Evolutionary conservation across 2,113 vertebrate genomes (phyloP).

Genomic region (Pipa parva): DNA sequence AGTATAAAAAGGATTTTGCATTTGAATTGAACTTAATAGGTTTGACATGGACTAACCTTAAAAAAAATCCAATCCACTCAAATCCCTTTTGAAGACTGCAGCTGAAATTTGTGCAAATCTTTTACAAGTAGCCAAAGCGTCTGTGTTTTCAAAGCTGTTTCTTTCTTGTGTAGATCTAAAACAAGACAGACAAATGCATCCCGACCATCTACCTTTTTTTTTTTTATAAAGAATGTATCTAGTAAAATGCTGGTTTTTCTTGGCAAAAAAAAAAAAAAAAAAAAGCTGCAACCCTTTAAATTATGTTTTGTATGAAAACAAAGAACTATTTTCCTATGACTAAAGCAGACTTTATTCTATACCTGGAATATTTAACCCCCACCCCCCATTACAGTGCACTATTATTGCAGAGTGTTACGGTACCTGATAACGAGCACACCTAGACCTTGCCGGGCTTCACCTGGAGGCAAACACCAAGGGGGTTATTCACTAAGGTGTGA

Average conservation of each 20-base stretch:
- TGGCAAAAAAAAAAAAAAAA: background rate
- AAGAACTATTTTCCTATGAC: too few relatives aligned
- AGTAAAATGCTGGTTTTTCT: conserved; percentile 31
- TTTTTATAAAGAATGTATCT: conserved; percentile 22
- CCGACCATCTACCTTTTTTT: conserved; percentile 43
- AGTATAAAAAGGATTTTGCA: conserved; percentile 65
- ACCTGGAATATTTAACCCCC: too few relatives aligned
- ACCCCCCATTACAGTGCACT: too few relatives aligned
- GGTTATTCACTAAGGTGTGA: too few relatives aligned
- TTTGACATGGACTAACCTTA: conserved; percentile 77
- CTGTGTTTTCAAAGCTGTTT: conserved; percentile 45
- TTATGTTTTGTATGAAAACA: too few relatives aligned
- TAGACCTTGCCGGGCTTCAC: too few relatives aligned
- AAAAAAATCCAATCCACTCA: conserved; percentile 74
- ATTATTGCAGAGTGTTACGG: too few relatives aligned
- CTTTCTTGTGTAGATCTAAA: conserved; percentile 50
- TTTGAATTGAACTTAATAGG: conserved; percentile 75
- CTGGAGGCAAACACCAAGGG: too few relatives aligned
- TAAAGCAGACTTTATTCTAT: too few relatives aligned
- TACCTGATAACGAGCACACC: too few relatives aligned
- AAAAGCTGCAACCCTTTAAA: too few relatives aligned
- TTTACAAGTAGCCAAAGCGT: conserved; percentile 49
- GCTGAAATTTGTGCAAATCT: conserved; percentile 63
- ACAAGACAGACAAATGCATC: conserved; percentile 44
- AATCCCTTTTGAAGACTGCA: conserved; percentile 66